These are phyloP conservation scores for Corythornis vintsioides DNA, from an alignment of 2,113 vertebrate genomes.

Conservation along the genomic window DNA sequence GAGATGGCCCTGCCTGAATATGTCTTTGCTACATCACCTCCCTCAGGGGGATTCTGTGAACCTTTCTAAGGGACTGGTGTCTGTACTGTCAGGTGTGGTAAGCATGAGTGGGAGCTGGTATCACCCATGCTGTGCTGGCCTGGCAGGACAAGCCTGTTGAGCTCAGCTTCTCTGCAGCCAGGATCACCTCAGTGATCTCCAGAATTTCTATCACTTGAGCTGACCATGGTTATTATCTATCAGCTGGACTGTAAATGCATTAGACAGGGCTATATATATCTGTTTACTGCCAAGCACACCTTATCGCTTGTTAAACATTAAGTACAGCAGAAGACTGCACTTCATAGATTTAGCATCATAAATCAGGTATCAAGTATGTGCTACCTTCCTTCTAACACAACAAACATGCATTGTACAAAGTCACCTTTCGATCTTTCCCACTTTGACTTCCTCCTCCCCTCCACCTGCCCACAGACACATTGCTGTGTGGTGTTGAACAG, in stretches of 20 bases:
- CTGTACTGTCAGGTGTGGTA: accelerated
- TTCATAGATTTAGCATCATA: neutral
- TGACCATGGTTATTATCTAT: neutral
- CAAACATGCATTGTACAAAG: neutral
- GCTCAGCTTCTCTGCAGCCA: neutral
- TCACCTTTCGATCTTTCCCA: neutral
- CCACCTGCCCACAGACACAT: neutral
- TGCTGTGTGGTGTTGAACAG: neutral
- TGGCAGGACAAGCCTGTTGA: neutral
- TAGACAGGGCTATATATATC: neutral
- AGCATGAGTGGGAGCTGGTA: neutral
- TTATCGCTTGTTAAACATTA: conserved; percentile 44
- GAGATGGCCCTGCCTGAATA: neutral
- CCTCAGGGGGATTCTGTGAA: neutral
- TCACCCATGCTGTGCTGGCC: neutral
- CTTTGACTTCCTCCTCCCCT: neutral
- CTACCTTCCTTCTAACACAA: neutral
- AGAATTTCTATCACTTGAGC: neutral
- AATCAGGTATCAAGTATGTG: accelerated
- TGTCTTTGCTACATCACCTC: neutral
- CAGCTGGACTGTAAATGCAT: neutral
- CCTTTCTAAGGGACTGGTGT: neutral
- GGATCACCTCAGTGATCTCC: neutral
- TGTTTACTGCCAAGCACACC: neutral
- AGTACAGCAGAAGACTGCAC: neutral